Evolutionary conservation across 92 coral and sea anemone species (phyloP), one percentile per base, ranked within the genome.

Genomic region (Epizoanthus stellaris): DNA sequence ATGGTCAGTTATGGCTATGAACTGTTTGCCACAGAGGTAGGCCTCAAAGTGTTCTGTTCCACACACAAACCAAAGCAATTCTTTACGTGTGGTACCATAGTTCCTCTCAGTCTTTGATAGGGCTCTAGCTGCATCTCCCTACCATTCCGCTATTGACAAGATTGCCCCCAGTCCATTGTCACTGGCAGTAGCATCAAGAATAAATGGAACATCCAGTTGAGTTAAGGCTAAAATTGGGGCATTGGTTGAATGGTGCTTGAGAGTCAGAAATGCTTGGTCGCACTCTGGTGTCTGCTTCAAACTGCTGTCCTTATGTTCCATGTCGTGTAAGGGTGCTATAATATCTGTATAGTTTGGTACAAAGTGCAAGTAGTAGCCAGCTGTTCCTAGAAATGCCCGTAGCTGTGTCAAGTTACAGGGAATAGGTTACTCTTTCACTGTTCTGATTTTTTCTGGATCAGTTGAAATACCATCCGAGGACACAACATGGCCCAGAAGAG

Each of bases 341-440:
- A 88, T 67, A 38, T 68, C 68, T 14, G 85, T 70, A 49, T 79
- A 79, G 74, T 70, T 79, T 63, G 87, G 77, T 62, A 86, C 79
- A 72, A 85, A 86, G 13, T 89, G 77, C 17, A 70, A 58, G 42
- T 74, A 86, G 81, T 86, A 89, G 30, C 75, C 80, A 43, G 77
- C 63, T 39, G 74, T 54, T 7, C 87, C 85, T 8, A 86, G 64
- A 76, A 81, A 86, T 56, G 80, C 67, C 56, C 30, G 73, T 65
- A 90, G 52, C 58, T 86, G 79, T 52, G 65, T 58, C 4, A 40
- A 73, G 21, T 76, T 70, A 0, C 3, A 40, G 2, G 87, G 84
- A 23, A 52, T 52, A 2, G 73, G 87, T 79, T 58, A 85, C 14
- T 66, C 64, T 70, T 75, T 80, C 38, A 85, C 65, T 60, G 58